These are phyloP conservation scores for Porites evermanni DNA, from an alignment of 92 coral and sea anemone species.

Conservation along the genomic window DNA sequence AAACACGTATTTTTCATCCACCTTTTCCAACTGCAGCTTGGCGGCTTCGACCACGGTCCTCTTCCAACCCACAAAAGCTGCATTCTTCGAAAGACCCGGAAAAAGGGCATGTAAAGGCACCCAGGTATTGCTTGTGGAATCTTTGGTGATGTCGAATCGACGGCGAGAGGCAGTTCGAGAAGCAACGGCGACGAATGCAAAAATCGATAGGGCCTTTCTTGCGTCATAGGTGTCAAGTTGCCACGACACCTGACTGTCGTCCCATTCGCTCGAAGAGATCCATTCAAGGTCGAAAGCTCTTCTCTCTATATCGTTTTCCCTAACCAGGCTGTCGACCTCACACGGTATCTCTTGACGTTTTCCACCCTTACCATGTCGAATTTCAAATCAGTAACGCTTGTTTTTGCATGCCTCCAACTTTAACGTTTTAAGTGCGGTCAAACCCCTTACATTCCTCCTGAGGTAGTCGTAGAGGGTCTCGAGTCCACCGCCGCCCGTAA, in stretches of 20 bases:
- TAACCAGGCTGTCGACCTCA: background rate
- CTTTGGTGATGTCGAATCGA: background rate
- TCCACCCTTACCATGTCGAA: background rate
- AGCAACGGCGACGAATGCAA: background rate
- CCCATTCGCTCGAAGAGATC: background rate
- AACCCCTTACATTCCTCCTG: background rate
- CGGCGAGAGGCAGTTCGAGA: background rate
- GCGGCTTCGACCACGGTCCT: background rate
- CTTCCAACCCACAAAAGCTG: constrained; percentile 6
- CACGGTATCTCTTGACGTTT: background rate
- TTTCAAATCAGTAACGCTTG: background rate
- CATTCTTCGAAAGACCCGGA: background rate
- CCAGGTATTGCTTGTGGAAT: background rate
- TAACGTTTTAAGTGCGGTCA: background rate
- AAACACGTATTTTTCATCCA: background rate
- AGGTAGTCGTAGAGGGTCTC: background rate
- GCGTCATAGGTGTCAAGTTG: background rate
- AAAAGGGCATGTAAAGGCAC: constrained; percentile 1
- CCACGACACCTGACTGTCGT: background rate
- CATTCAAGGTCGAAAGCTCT: background rate
- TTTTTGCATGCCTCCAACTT: background rate
- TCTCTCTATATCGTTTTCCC: background rate
- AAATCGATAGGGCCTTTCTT: background rate
- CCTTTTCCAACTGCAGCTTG: background rate
- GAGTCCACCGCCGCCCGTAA: background rate